phyloP scores from a whole-genome alignment of 2,797 vertebrate species.

The Kryptopterus vitreolus region DNA sequence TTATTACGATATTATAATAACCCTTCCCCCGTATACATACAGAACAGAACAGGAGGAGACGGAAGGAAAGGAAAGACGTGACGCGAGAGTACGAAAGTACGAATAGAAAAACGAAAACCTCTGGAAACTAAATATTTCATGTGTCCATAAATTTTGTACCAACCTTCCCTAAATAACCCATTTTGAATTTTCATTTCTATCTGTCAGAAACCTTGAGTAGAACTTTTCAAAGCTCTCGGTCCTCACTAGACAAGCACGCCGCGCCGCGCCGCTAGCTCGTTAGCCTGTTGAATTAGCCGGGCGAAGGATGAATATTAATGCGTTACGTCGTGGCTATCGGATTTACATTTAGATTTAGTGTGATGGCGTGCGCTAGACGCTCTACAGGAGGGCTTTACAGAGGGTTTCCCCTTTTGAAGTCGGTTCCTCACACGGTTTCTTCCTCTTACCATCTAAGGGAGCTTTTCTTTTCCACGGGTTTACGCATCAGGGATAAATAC shows the following conservation, averaged over 20 bases:
- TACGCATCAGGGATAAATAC: too few relatives aligned
- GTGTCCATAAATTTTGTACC: neutral
- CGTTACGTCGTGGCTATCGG: too few relatives aligned
- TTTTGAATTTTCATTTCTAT: neutral
- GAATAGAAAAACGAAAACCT: neutral
- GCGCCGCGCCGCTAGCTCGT: neutral
- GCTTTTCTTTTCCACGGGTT: too few relatives aligned
- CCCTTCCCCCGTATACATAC: too few relatives aligned
- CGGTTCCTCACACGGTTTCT: too few relatives aligned
- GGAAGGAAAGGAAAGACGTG: neutral
- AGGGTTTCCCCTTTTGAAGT: too few relatives aligned
- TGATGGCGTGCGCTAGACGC: too few relatives aligned
- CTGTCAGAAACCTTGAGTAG: neutral
- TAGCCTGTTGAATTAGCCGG: neutral
- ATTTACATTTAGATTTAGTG: too few relatives aligned
- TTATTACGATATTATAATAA: too few relatives aligned
- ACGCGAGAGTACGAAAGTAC: neutral
- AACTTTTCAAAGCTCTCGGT: neutral
- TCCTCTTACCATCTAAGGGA: too few relatives aligned
- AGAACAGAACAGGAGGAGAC: neutral
- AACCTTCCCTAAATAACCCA: neutral
- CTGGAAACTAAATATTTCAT: slow-evolving; percentile 4
- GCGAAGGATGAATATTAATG: neutral
- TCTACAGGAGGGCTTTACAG: too few relatives aligned
- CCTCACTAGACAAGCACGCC: neutral